Base-by-base conservation (phyloP, 2,113 vertebrate genomes). In the Mobula hypostoma region DNA sequence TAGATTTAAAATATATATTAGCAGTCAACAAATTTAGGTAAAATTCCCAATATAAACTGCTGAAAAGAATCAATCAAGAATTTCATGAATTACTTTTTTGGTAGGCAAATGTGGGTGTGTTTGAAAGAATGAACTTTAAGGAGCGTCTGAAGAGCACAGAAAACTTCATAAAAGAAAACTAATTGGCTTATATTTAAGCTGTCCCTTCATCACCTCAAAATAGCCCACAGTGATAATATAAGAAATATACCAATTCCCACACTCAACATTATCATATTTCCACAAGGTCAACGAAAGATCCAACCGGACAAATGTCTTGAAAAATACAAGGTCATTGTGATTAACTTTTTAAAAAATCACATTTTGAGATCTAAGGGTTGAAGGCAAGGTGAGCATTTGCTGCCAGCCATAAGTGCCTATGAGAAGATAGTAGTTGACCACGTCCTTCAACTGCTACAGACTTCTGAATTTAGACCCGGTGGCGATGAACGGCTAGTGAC, bases 1-100 rank as follows among this genome's bases (percentile, higher is more conserved):
- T 0, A 24, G 94, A 94, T 40, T 93, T 70, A 1, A 76, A 94
- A 32, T 88, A 94, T 95, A 58, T 63, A 66, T 72, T 68, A 66
- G 68, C 80, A 74, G 58, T 48, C 48, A 48, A 3, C 19, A 48
- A 83, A n/a, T 94, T 56, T 29, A 94, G 27, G 24, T 48, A 61
- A 82, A n/a, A 24, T 27, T 70, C 76, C 61, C n/a, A 32, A 32
- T 32, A 68, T n/a, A 66, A 90, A 90, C 61, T 94, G 92, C 90
- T 19, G 32, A 58, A 92, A 68, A 66, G 17, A 68, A 6, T 15
- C 6, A 48, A 17, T 32, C n/a, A 29, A 7, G 32, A 92, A 74
- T 94, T 61, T 74, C 72, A 94, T 32, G 36, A 48, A 6, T 77
- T 17, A 4, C 61, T 88, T 27, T 17, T n/a, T 88, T 88, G 29